Percentiles rank a stretch among this genome's conserved stretches.
Evolutionary conservation across 2,888 invertebrate genomes (phyloP).

Genomic region (Ischnura elegans): DNA sequence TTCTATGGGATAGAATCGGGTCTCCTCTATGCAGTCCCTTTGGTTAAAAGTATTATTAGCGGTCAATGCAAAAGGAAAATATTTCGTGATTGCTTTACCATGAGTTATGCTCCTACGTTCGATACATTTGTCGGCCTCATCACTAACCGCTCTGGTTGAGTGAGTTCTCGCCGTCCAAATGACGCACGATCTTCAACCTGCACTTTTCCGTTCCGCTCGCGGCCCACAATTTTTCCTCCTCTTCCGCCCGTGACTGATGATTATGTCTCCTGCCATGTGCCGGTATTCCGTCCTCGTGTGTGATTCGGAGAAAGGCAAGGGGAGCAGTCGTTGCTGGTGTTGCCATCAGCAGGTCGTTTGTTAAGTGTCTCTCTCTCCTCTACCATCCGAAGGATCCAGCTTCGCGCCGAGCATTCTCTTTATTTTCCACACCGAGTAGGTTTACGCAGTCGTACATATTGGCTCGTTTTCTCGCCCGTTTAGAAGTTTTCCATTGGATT

Average conservation of each 20-base stretch:
- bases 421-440: not conserved
- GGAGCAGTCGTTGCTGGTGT: not conserved
- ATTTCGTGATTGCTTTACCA: too few species aligned
- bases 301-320: not conserved
- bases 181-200: constrained; percentile 3
- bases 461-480: not conserved
- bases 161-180: not conserved
- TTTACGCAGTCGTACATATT: too few species aligned
- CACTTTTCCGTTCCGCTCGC: not conserved
- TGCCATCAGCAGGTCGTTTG: not conserved
- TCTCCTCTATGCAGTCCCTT: too few species aligned
- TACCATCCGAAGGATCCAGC: not conserved
- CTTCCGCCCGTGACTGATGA: not conserved
- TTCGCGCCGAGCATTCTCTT: not conserved
- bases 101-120: too few species aligned
- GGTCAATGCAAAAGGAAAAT: too few species aligned
- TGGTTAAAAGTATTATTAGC: too few species aligned
- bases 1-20: too few species aligned
- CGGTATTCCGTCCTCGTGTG: not conserved
- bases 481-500: not conserved
- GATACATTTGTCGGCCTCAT: too few species aligned
- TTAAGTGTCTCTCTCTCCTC: not conserved
- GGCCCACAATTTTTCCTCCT: not conserved
- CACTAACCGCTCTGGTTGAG: too few species aligned
- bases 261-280: not conserved